Evolutionary conservation across 2,113 vertebrate genomes (phyloP).

Genomic region (Nipponia nippon): DNA sequence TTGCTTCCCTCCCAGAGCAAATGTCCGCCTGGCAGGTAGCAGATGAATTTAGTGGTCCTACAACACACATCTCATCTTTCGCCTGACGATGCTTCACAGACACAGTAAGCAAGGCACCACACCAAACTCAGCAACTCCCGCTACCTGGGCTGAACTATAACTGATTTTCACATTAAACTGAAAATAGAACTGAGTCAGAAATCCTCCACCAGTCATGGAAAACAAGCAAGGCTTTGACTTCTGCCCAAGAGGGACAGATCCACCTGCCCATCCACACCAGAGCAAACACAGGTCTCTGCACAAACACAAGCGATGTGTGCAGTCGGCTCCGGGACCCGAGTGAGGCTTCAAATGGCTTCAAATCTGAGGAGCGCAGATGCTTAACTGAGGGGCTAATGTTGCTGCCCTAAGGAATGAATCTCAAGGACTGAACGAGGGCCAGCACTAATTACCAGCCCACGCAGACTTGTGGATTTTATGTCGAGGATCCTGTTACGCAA

Average conservation of each 20-base stretch:
- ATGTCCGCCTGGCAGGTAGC: neutral
- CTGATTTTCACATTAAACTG: neutral
- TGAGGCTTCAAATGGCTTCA: neutral
- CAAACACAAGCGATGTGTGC: rapidly evolving
- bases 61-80: neutral
- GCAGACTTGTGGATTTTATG: neutral
- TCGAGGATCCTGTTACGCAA: neutral
- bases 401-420: neutral
- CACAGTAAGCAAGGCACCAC: neutral
- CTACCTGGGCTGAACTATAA: neutral
- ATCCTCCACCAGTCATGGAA: neutral
- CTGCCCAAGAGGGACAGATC: neutral
- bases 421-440: neutral
- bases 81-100: neutral
- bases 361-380: neutral
- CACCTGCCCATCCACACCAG: neutral
- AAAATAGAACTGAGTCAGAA: neutral
- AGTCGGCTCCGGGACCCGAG: rapidly evolving
- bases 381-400: neutral
- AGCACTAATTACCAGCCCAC: neutral
- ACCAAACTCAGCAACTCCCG: neutral
- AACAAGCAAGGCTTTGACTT: neutral
- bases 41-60: neutral
- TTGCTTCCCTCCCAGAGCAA: neutral
- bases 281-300: neutral